phyloP scores from a whole-genome alignment of 2,888 invertebrate genomes.

The Agapostemon virescens region DNA sequence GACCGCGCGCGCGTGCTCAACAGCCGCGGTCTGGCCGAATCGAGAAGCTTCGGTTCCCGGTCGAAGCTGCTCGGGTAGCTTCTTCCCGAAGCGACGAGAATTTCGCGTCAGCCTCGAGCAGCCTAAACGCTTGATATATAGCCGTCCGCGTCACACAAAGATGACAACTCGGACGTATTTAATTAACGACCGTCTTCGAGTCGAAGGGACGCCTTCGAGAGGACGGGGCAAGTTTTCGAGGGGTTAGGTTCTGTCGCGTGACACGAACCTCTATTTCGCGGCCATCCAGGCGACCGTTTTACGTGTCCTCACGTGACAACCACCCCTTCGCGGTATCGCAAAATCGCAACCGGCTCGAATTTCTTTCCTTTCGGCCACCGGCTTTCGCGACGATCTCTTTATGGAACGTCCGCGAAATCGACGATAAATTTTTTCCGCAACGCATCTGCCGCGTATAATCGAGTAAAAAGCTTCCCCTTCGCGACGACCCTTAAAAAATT shows the following conservation, averaged over 20 bases:
- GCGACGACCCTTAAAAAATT: background rate
- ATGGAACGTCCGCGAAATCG: background rate
- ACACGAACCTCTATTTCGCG: conserved; percentile 57
- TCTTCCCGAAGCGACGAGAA: conserved; percentile 6
- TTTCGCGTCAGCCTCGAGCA: background rate
- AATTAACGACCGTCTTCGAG: conserved; percentile 62
- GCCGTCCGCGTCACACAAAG: conserved; percentile 48
- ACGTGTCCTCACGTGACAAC: conserved; percentile 50
- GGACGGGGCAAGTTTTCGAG: conserved; percentile 22
- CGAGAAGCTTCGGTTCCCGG: background rate
- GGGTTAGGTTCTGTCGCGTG: conserved; percentile 62
- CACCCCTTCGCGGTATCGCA: conserved; percentile 36
- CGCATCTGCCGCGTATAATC: background rate
- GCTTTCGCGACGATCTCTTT: background rate
- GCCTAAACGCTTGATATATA: conserved; percentile 30
- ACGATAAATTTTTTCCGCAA: background rate
- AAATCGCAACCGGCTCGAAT: conserved; percentile 11
- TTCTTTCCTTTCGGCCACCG: conserved; percentile 21
- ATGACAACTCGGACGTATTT: conserved; percentile 61
- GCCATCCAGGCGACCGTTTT: conserved; percentile 48
- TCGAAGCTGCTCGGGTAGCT: background rate
- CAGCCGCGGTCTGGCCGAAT: conserved; percentile 1
- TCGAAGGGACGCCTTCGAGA: conserved; percentile 27
- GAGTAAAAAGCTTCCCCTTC: background rate
- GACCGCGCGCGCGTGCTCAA: background rate